Base-by-base conservation (phyloP, 2,113 vertebrate genomes). In the Hydrochoerus hydrochaeris region DNA sequence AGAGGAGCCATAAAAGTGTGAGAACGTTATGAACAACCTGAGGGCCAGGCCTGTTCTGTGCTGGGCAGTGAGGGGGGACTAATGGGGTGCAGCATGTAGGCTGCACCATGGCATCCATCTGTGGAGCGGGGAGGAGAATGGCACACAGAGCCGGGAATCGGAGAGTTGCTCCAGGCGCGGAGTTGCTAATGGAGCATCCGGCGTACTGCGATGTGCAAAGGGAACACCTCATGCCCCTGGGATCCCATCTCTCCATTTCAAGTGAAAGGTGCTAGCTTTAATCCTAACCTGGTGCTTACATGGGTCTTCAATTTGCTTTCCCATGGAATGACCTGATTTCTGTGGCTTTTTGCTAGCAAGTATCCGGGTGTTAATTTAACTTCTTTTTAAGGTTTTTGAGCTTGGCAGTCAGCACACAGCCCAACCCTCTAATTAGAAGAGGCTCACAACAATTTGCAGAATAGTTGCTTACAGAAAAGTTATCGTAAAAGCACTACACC, bases 1-100 rank as follows among this genome's bases (percentile, higher is more conserved):
- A 96, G 96, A 97, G 90, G 96, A 97, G 98, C 97, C 97, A 95
- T 99, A 98, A 98, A 99, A 98, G 95, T 98, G 98, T 99, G 99
- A 99, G 98, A 95, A 97, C 95, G 97, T 98, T 98, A 98, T 98
- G 98, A 98, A 98, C 96, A 97, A 94, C 97, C 98, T 88, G 80
- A 97, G 97, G 98, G 98, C 91, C 97, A 98, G 97, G 96, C 95
- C 97, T 83, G 95, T 98, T 98, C 98, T 98, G 98, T 92, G 93
- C 98, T 96, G 98, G 98, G 98, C 98, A 98, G 98, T 98, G 98
- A 98, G 97, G 97, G 98, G 98, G 98, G 97, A 97, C 98, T 98
- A 98, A 98, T 98, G 98, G 98, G 97, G 98, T 98, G 98, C 97
- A 82, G 98, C 97, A 44, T 98, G 98, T 97, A 98, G 98, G 98